These are phyloP conservation scores for Volucella inanis DNA, from an alignment of 2,888 invertebrate species.

Conservation along the genomic window DNA sequence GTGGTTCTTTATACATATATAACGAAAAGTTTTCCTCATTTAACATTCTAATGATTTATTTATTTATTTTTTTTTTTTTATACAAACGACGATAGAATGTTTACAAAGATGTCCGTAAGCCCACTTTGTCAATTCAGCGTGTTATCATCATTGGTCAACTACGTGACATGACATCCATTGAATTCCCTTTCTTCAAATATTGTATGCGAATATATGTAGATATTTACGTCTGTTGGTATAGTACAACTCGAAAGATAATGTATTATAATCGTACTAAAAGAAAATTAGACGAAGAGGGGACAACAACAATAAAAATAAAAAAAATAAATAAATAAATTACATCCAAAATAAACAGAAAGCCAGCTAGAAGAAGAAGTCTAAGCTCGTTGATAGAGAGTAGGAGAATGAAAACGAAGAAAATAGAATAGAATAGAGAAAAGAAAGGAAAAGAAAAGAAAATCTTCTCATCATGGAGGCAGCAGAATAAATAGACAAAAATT, in stretches of 20 bases:
- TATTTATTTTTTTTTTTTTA: too few relatives aligned
- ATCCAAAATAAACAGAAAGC: conserved; percentile 23
- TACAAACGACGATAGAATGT: too few relatives aligned
- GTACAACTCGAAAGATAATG: background rate
- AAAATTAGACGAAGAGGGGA: background rate
- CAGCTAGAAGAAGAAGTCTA: too few relatives aligned
- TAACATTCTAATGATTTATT: too few relatives aligned
- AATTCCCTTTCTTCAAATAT: conserved; percentile 4
- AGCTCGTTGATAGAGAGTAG: background rate
- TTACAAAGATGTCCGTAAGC: too few relatives aligned
- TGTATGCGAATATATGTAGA: too few relatives aligned
- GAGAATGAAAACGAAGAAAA: background rate
- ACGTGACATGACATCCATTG: conserved; percentile 65
- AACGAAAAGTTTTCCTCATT: too few relatives aligned
- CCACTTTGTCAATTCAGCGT: conserved; percentile 38
- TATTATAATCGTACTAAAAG: conserved; percentile 13
- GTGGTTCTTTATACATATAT: too few relatives aligned
- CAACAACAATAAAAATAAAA: conserved; percentile 1
- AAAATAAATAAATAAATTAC: conserved; percentile 30
- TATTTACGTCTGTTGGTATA: background rate
- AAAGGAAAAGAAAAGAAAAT: conserved; percentile 24
- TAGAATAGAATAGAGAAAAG: background rate
- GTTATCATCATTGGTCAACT: conserved; percentile 46
- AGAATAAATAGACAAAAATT: background rate
- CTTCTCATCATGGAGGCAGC: conserved; percentile 7